phyloP scores from a whole-genome alignment of 2,888 invertebrate species.

The Cyclophora punctaria region DNA sequence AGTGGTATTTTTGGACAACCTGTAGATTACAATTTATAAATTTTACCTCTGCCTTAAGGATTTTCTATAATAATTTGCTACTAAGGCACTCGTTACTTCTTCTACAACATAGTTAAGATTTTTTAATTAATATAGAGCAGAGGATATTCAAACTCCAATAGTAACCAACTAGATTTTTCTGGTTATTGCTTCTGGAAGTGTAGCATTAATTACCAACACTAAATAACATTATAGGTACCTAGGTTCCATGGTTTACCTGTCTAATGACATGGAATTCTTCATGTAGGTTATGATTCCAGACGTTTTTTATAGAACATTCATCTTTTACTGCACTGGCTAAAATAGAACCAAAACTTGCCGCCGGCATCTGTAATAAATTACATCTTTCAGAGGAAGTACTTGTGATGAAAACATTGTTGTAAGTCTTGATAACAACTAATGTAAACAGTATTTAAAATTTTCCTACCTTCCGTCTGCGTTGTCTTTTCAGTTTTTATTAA shows the following conservation, averaged over 20 bases:
- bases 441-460: neutral
- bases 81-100: too few relatives aligned
- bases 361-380: slow-evolving; percentile 74
- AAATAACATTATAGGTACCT: too few relatives aligned
- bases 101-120: too few relatives aligned
- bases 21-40: slow-evolving; percentile 18
- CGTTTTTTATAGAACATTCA: slow-evolving; percentile 96
- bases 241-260: slow-evolving; percentile 74
- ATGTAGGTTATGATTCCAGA: slow-evolving; percentile 97
- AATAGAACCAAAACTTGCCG: slow-evolving; percentile 78
- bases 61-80: too few relatives aligned
- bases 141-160: too few relatives aligned
- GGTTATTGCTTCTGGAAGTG: too few relatives aligned
- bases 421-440: neutral
- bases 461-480: slow-evolving; percentile 4
- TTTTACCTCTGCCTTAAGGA: too few relatives aligned
- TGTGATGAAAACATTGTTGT: neutral
- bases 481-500: slow-evolving; percentile 1
- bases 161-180: too few relatives aligned
- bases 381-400: neutral
- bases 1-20: slow-evolving; percentile 88
- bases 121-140: too few relatives aligned
- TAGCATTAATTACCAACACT: too few relatives aligned
- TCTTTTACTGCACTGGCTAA: slow-evolving; percentile 73
- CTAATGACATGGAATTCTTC: slow-evolving; percentile 97